Evolutionary conservation across 2,113 vertebrate species (phyloP).

Genomic region (Lipotes vexillifer): DNA sequence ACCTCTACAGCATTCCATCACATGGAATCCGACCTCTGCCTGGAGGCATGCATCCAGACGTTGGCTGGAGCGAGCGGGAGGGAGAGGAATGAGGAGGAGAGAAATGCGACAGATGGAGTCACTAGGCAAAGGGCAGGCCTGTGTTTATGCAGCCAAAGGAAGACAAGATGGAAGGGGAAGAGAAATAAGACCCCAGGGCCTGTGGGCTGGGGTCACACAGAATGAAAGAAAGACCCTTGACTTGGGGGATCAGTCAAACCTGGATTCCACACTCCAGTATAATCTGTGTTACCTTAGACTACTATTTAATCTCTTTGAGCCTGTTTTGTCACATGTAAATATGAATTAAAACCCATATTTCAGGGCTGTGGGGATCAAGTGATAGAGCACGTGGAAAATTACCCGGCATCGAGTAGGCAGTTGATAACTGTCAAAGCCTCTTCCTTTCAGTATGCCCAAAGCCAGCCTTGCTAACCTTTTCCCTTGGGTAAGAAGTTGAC

Average conservation of each 20-base stretch:
- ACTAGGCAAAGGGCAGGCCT: neutral
- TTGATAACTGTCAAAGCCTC: neutral
- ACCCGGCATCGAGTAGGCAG: neutral
- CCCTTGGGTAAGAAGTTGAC: neutral
- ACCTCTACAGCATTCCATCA: too few species aligned
- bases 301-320: neutral
- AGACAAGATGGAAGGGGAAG: neutral
- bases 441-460: neutral
- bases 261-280: neutral
- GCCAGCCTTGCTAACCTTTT: neutral
- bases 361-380: neutral
- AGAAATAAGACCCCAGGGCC: neutral
- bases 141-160: neutral
- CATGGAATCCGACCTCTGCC: neutral
- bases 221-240: neutral
- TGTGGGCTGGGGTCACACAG: neutral
- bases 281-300: neutral
- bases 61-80: neutral
- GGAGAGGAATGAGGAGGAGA: neutral
- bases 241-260: neutral
- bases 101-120: neutral
- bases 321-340: neutral
- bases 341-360: neutral
- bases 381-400: neutral
- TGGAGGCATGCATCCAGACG: neutral